Base-by-base conservation (phyloP, 2,888 invertebrate species). In the Eledona agricola region DNA sequence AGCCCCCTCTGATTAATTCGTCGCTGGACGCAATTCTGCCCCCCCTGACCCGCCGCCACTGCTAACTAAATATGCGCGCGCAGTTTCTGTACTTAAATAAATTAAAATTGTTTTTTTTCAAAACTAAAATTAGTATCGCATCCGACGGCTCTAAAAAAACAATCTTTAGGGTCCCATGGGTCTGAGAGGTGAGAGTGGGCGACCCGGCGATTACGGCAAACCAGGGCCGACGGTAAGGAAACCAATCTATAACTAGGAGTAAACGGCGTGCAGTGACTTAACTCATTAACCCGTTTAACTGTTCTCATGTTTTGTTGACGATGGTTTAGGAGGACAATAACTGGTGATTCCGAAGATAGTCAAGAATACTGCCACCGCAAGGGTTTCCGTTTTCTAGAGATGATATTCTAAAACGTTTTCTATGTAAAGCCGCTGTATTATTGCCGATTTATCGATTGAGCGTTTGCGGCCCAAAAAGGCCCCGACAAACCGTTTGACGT, bases 211-310 rank as follows among this genome's bases (percentile, higher is more conserved):
- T 72, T 80, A 83, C 66, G 91, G 91, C 61, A 88, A 88, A 73
- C 78, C 83, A 66, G 92, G 91, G 43, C 81, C 85, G 55, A 82
- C 86, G 87, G 92, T 92, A 84, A 88, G 90, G 82, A 75, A 76
- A 71, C 65, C 69, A 64, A 71, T 69, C 66, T 74, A 72, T 70
- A 68, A 67, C 64, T 72, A 71, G 66, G 65, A 65, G 60, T 59
- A 51, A 63, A 46, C 59, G 63, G 64, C 67, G 70, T 70, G 70
- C 71, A 74, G 73, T 74, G 73, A 73, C 67, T 71, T 72, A 71
- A 73, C 71, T 67, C 69, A 71, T 64, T 62, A 67, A 65, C 63
- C 47, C 12, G 20, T 49, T 52, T 57, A 55, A 59, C 45, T 54
- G n/a, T 17, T 23, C 20, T 35, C 22, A 20, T 19, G 7, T 34